Evolutionary conservation across 2,797 vertebrate genomes (phyloP).

Genomic region (Falco novaeseelandiae): DNA sequence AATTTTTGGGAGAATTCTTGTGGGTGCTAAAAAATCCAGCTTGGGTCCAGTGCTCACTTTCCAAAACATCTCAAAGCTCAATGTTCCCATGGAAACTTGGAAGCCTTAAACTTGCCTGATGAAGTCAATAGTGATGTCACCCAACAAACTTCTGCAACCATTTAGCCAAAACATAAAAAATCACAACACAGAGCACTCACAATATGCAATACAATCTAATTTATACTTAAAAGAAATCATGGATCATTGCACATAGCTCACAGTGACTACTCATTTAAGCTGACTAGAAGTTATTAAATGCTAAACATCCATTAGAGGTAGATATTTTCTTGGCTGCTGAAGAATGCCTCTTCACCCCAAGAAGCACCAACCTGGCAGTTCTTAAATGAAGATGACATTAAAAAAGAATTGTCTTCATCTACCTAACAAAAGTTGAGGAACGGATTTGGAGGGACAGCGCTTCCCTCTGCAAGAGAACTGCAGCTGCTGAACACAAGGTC

Average conservation of each 20-base stretch:
- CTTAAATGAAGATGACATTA: not conserved
- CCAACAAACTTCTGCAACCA: not conserved
- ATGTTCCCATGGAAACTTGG: not conserved
- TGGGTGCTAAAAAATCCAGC: not conserved
- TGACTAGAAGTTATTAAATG: not conserved
- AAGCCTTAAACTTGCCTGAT: not conserved
- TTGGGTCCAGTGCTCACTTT: not conserved
- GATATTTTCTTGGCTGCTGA: not conserved
- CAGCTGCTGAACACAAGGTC: not conserved
- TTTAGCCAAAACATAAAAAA: not conserved
- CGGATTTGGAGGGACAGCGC: not conserved
- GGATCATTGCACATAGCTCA: not conserved
- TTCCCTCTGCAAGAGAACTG: not conserved
- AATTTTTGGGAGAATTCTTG: not conserved
- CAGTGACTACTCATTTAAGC: not conserved
- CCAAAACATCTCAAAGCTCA: not conserved
- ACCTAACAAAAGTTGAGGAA: not conserved
- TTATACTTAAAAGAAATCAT: not conserved
- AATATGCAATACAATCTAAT: not conserved
- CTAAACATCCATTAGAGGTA: not conserved
- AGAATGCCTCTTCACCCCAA: not conserved
- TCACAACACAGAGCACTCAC: not conserved
- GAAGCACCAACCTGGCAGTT: not conserved
- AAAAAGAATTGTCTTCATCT: not conserved
- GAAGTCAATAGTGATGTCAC: not conserved